These are phyloP conservation scores for Diceros bicornis DNA, from an alignment of 2,797 vertebrate genomes.

Conservation along the genomic window DNA sequence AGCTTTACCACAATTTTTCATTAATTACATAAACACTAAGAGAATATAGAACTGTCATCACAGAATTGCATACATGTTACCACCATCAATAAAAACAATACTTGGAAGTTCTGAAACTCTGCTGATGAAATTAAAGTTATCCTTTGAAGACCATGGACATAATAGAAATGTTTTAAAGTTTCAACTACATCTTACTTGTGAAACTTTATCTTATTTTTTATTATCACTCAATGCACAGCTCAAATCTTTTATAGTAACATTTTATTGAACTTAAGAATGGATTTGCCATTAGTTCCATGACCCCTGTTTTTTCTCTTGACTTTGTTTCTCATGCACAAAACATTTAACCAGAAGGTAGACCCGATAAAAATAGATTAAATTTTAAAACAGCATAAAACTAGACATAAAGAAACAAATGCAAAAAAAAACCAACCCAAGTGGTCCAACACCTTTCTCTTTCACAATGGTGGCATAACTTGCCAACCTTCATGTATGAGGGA, in stretches of 20 bases:
- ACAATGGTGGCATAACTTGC: not conserved
- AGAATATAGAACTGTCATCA: not conserved
- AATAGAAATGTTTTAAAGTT: not conserved
- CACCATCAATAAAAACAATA: slow-evolving; percentile 27
- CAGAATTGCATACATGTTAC: slow-evolving; percentile 4
- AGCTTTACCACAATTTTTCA: not conserved
- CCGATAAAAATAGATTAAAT: slow-evolving; percentile 47
- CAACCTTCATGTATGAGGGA: not conserved
- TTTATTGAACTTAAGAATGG: slow-evolving; percentile 63
- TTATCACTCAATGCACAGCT: not conserved
- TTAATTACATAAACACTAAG: not conserved
- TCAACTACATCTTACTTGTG: slow-evolving; percentile 38
- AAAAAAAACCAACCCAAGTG: not conserved
- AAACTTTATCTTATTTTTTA: slow-evolving; percentile 48
- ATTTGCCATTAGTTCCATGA: slow-evolving; percentile 57
- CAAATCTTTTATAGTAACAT: slow-evolving; percentile 50
- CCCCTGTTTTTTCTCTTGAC: slow-evolving; percentile 5
- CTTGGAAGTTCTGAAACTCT: slow-evolving; percentile 18
- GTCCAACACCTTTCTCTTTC: slow-evolving; percentile 33
- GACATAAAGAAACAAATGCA: slow-evolving; percentile 16
- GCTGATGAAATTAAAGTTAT: not conserved
- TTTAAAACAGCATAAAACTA: slow-evolving; percentile 61
- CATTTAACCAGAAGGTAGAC: slow-evolving; percentile 53
- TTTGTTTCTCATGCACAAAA: slow-evolving; percentile 66
- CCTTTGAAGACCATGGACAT: not conserved